A percentile compares a stretch with the other conserved stretches of the same genome.
These are phyloP conservation scores for Mythimna lalbum DNA, from an alignment of 2,888 invertebrate genomes.

Conservation along the genomic window DNA sequence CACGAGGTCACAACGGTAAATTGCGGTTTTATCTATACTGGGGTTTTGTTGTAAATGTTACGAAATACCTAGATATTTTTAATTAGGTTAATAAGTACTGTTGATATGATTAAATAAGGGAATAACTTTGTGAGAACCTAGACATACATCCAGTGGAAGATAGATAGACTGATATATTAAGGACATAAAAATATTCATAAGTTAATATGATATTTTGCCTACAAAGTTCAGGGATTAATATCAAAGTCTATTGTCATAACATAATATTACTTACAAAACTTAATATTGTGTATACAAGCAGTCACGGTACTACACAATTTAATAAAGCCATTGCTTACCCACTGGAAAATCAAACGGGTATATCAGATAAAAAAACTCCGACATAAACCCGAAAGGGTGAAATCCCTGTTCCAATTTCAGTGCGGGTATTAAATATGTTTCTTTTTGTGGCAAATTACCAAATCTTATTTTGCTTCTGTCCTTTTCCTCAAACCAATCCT, in stretches of 20 bases:
- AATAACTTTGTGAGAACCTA: not conserved
- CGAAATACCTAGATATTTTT: not conserved
- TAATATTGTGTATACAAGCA: conserved; percentile 15
- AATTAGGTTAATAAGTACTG: conserved; percentile 23
- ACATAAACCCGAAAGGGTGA: conserved; percentile 92
- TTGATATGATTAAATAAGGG: not conserved
- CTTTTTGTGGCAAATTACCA: conserved; percentile 84
- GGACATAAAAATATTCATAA: not conserved
- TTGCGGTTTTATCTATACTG: conserved; percentile 39
- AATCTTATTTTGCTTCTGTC: conserved; percentile 87
- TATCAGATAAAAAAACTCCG: conserved; percentile 91
- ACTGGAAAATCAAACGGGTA: conserved; percentile 92
- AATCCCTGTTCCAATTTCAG: conserved; percentile 91
- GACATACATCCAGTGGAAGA: not conserved
- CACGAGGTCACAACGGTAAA: conserved; percentile 37
- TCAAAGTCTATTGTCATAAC: not conserved
- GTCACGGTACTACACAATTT: conserved; percentile 25
- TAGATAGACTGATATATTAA: not conserved
- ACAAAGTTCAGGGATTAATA: not conserved
- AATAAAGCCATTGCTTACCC: conserved; percentile 85
- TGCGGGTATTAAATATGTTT: conserved; percentile 87
- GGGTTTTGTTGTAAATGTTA: conserved; percentile 23
- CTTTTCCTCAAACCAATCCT: conserved; percentile 84
- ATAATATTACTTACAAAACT: not conserved
- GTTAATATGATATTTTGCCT: too few relatives aligned